A percentile compares a stretch with the other conserved stretches of the same genome.
phyloP scores from a whole-genome alignment of 2,888 invertebrate species.

The Diadegma fenestrale region DNA sequence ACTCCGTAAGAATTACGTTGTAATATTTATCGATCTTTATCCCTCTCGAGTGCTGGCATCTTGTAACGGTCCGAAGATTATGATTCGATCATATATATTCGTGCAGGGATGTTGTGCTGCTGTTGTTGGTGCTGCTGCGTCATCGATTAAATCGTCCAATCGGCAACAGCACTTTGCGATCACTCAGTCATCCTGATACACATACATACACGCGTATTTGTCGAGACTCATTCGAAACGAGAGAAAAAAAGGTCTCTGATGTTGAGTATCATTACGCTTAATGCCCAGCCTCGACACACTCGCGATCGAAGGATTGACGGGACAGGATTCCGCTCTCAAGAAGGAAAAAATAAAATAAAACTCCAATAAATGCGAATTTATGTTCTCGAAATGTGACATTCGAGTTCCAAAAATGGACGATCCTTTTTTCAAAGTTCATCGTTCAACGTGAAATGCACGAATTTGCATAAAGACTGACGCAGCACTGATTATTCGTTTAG shows the following conservation, averaged over 20 bases:
- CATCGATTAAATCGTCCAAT: constrained; percentile 65
- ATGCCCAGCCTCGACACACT: constrained; percentile 49
- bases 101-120: constrained; percentile 47
- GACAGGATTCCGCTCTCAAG: constrained; percentile 24
- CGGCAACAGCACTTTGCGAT: constrained; percentile 43
- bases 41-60: constrained; percentile 2
- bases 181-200: constrained; percentile 11
- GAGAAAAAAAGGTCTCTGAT: constrained; percentile 30
- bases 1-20: constrained; percentile 21
- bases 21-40: constrained; percentile 50
- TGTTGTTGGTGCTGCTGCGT: constrained; percentile 32
- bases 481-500: constrained; percentile 2
- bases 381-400: neutral
- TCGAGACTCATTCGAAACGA: constrained; percentile 26
- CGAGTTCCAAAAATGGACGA: neutral
- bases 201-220: constrained; percentile 1
- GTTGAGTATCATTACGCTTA: constrained; percentile 41
- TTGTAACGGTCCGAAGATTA: constrained; percentile 36
- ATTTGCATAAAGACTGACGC: constrained; percentile 22
- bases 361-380: neutral
- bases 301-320: constrained; percentile 39
- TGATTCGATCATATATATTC: constrained; percentile 53
- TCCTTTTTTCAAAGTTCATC: neutral
- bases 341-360: neutral
- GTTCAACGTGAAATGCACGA: neutral